Percentiles rank a stretch among this genome's conserved stretches.
phyloP scores from a whole-genome alignment of 2,113 vertebrate species.

The Tonatia bakeri region DNA sequence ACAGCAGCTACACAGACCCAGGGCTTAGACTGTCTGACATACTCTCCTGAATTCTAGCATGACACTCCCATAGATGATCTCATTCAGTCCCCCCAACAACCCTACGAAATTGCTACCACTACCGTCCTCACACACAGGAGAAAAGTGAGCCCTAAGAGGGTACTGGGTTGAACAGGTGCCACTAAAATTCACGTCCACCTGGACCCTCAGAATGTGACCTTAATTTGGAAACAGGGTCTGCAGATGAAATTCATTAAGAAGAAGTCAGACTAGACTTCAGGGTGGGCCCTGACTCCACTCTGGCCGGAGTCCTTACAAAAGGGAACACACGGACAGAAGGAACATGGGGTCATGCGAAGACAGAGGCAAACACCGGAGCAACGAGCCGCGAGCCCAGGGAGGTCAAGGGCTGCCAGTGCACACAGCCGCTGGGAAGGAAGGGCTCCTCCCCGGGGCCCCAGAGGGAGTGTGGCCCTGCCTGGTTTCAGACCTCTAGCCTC shows the following conservation, averaged over 20 bases:
- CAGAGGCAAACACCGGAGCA: background rate
- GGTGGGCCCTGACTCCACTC: background rate
- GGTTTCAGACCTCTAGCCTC: background rate
- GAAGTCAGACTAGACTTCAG: background rate
- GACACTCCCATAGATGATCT: background rate
- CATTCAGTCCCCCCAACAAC: background rate
- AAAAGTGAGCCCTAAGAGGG: background rate
- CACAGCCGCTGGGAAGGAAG: too few relatives aligned
- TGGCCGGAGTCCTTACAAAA: background rate
- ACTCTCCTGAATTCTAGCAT: background rate
- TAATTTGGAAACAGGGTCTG: background rate
- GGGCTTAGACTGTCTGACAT: background rate
- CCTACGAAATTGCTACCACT: background rate
- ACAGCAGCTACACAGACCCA: background rate
- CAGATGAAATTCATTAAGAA: background rate
- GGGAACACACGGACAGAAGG: background rate
- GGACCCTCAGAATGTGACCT: background rate
- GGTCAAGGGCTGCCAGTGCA: fast-evolving
- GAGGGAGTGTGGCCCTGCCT: background rate
- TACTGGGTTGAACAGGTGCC: background rate
- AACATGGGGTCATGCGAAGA: background rate
- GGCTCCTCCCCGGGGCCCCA: background rate
- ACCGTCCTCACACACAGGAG: background rate
- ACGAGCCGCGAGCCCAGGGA: background rate
- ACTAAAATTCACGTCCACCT: background rate